phyloP scores from a whole-genome alignment of 2,113 vertebrate species.

The Indri indri region DNA sequence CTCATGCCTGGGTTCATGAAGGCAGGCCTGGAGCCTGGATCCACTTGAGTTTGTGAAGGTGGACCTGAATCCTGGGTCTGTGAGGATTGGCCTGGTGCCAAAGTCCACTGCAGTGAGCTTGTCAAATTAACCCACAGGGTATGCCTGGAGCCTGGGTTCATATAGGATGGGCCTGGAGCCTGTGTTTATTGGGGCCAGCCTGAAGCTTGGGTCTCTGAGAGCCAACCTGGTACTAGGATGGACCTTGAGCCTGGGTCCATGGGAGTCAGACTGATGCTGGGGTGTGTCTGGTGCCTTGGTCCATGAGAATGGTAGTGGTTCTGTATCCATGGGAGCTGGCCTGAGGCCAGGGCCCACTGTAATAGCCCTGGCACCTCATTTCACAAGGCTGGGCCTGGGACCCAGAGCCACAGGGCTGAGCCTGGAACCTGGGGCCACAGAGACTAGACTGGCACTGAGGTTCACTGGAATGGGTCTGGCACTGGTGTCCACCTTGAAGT shows the following conservation, averaged over 20 bases:
- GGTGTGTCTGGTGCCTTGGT: not conserved
- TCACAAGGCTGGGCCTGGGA: not conserved
- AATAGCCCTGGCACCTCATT: too few relatives aligned
- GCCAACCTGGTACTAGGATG: not conserved
- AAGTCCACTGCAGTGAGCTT: not conserved
- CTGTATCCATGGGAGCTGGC: not conserved
- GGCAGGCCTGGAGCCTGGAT: not conserved
- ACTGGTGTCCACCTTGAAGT: not conserved
- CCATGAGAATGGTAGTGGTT: not conserved
- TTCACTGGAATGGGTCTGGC: not conserved
- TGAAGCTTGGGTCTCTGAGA: not conserved
- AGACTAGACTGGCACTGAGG: not conserved
- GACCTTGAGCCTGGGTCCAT: not conserved
- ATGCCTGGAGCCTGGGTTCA: too few relatives aligned
- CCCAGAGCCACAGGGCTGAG: not conserved
- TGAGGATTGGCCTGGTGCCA: not conserved
- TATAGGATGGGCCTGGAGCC: not conserved
- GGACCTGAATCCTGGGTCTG: not conserved
- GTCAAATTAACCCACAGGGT: not conserved
- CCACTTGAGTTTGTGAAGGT: not conserved
- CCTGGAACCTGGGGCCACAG: not conserved
- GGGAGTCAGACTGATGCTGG: not conserved
- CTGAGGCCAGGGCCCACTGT: not conserved
- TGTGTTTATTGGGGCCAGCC: too few relatives aligned
- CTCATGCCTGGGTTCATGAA: not conserved